Conservation (phyloP, 1,140 invertebrate genomes). For the Myzus persicae region DNA sequence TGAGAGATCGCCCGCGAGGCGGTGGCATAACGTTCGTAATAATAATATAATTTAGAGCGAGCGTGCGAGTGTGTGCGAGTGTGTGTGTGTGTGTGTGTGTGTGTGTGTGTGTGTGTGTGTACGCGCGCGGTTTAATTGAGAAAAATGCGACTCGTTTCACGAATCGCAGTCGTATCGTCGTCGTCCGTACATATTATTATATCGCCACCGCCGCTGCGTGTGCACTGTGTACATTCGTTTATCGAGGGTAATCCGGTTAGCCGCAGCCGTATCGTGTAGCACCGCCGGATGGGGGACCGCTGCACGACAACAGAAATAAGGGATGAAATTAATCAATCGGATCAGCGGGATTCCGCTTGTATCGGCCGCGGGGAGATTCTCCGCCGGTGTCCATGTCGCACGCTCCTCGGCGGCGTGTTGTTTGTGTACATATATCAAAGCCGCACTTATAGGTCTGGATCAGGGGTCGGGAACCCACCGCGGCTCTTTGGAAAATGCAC, state of each 20-base stretch:
- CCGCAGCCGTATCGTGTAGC: not conserved
- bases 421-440: too few relatives aligned
- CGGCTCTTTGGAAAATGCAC: too few relatives aligned
- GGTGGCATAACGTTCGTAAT: not conserved
- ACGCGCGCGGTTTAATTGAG: constrained; percentile 38
- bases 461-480: too few relatives aligned
- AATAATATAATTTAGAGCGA: constrained; percentile 9
- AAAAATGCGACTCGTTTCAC: constrained; percentile 49
- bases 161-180: not conserved
- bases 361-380: not conserved
- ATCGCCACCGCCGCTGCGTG: not conserved
- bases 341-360: constrained; percentile 48
- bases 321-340: constrained; percentile 56
- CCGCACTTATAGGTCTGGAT: too few relatives aligned
- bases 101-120: too few relatives aligned
- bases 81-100: too few relatives aligned
- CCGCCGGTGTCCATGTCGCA: not conserved
- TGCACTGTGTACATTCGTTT: not conserved
- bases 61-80: too few relatives aligned
- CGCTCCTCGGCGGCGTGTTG: not conserved
- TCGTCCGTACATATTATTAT: not conserved
- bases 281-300: constrained; percentile 9
- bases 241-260: constrained; percentile 54
- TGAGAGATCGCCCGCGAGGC: constrained; percentile 3
- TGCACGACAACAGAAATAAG: constrained; percentile 24